Evolutionary conservation across 2,888 invertebrate species (phyloP).

Genomic region (Sthenelais limicola): DNA sequence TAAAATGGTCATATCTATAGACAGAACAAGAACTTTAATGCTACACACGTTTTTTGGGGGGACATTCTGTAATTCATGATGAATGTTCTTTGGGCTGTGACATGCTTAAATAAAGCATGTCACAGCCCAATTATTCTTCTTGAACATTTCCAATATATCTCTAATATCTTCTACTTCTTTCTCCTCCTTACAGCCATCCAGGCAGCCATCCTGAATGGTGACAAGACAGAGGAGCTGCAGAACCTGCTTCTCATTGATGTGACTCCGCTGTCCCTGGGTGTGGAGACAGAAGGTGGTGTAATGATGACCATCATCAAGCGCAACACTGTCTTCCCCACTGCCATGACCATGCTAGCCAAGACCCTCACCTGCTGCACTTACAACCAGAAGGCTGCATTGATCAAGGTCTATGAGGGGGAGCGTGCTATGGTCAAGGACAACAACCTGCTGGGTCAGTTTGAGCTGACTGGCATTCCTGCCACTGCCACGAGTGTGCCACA

Average conservation of each 20-base stretch:
- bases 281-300: constrained; percentile 90
- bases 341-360: constrained; percentile 95
- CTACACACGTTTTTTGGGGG: too few relatives aligned
- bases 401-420: constrained; percentile 58
- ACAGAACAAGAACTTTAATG: too few relatives aligned
- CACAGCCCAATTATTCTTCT: constrained; percentile 52
- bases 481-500: constrained; percentile 91
- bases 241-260: constrained; percentile 72
- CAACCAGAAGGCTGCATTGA: constrained; percentile 84
- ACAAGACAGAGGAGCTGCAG: constrained; percentile 72
- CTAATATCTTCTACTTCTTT: too few relatives aligned
- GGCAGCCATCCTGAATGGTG: too few relatives aligned
- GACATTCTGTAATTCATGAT: too few relatives aligned
- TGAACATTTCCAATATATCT: constrained; percentile 90
- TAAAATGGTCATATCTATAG: too few relatives aligned
- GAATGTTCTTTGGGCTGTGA: too few relatives aligned
- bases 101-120: too few relatives aligned
- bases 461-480: constrained; percentile 73
- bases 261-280: constrained; percentile 77
- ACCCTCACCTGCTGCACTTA: constrained; percentile 98
- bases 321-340: constrained; percentile 97
- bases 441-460: constrained; percentile 94
- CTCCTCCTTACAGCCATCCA: constrained; percentile 83
- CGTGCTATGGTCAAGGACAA: constrained; percentile 69
- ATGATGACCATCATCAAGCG: constrained; percentile 98